Conservation (phyloP, 2,113 vertebrate genomes). For the Eulacestoma nigropectus region DNA sequence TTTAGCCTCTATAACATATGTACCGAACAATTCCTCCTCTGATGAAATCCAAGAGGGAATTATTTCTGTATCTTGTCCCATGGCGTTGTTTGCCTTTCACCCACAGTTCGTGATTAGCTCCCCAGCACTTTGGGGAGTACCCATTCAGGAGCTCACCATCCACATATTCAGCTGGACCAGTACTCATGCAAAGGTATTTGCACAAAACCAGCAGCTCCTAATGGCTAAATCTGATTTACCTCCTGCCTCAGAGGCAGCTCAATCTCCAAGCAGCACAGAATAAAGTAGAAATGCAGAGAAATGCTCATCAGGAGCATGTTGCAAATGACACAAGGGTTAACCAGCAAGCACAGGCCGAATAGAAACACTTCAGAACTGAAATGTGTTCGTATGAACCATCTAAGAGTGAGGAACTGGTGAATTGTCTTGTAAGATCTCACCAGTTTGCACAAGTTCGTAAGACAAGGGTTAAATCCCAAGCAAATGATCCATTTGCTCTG, state of each 20-base stretch:
- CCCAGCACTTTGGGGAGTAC: neutral
- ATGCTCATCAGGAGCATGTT: neutral
- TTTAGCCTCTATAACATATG: neutral
- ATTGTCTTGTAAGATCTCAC: neutral
- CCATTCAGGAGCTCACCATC: neutral
- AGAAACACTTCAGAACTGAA: neutral
- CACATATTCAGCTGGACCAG: neutral
- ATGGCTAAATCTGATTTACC: neutral
- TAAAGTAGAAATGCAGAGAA: neutral
- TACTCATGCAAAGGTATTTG: neutral
- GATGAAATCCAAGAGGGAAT: neutral
- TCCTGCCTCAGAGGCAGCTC: neutral
- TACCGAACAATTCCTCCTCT: neutral
- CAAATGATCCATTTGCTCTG: neutral
- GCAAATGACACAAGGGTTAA: neutral
- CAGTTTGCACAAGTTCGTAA: neutral
- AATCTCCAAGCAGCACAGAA: neutral
- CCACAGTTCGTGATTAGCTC: neutral
- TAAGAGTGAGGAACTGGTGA: neutral
- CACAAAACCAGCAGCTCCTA: neutral
- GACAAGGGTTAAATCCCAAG: neutral
- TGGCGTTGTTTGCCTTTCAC: neutral
- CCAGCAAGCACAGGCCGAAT: neutral
- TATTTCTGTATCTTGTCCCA: neutral
- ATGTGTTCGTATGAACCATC: neutral